Percentiles rank a stretch among this genome's conserved stretches.
Evolutionary conservation across 2,113 vertebrate species (phyloP).

Genomic region (Zapus hudsonius): DNA sequence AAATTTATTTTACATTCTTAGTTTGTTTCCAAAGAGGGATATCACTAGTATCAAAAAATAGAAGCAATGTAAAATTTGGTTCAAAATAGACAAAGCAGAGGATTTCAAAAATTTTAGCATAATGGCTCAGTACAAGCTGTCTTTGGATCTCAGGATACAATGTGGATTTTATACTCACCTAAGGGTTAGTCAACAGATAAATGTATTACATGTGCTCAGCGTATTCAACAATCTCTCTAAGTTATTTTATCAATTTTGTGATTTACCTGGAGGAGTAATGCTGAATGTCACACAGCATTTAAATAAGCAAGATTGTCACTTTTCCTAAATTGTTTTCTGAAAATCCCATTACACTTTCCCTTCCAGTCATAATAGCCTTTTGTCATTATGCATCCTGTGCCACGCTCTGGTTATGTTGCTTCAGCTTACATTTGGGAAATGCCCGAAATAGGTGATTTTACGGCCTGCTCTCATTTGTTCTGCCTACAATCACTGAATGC

Average conservation of each 20-base stretch:
- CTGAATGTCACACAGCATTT: conserved; percentile 71
- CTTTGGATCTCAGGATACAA: neutral
- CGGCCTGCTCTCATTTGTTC: conserved; percentile 50
- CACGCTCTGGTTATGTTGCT: neutral
- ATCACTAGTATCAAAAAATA: neutral
- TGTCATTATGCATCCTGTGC: neutral
- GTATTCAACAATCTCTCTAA: conserved; percentile 46
- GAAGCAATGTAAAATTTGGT: neutral
- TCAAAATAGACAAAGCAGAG: neutral
- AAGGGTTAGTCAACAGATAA: conserved; percentile 55
- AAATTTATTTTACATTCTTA: neutral
- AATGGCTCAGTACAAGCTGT: neutral
- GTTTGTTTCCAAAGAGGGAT: neutral
- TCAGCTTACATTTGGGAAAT: conserved; percentile 66
- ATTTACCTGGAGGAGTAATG: conserved; percentile 74
- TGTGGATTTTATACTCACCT: conserved; percentile 3
- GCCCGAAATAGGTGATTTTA: conserved; percentile 64
- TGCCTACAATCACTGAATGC: conserved; percentile 29
- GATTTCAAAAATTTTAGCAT: neutral
- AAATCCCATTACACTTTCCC: conserved; percentile 73
- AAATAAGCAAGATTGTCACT: conserved; percentile 76
- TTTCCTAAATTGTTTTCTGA: conserved; percentile 74
- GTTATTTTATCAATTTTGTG: conserved; percentile 74
- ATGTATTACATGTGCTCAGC: conserved; percentile 52
- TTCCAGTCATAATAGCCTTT: conserved; percentile 64